Conservation (phyloP, 2,113 vertebrate genomes). For the Ploceus nigricollis region DNA sequence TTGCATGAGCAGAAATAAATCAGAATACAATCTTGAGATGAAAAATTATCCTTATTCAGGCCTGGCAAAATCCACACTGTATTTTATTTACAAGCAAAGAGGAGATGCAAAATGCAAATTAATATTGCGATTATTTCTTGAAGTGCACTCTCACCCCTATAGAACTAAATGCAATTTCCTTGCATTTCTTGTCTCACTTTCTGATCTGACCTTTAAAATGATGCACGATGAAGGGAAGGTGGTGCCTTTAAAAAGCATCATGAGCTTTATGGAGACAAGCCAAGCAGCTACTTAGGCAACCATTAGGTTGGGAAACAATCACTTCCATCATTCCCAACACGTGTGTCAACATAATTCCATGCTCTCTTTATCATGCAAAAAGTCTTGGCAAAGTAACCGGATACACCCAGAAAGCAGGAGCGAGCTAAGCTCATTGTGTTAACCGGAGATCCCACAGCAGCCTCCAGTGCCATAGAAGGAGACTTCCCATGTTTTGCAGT, state of each 20-base stretch:
- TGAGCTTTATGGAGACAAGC: conserved; percentile 45
- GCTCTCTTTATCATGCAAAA: conserved; percentile 69
- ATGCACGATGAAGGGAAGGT: background rate
- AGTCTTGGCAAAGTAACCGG: conserved; percentile 56
- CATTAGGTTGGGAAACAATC: conserved; percentile 63
- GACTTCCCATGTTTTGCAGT: conserved; percentile 34
- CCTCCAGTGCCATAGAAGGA: conserved; percentile 44
- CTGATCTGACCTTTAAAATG: conserved; percentile 1
- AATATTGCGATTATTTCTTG: background rate
- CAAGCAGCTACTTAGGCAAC: conserved; percentile 68
- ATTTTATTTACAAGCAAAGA: background rate
- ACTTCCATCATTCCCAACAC: conserved; percentile 65
- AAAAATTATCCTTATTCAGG: background rate
- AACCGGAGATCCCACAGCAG: conserved; percentile 55
- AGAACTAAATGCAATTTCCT: background rate
- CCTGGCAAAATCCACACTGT: background rate
- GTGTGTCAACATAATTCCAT: conserved; percentile 71
- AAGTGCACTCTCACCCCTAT: background rate
- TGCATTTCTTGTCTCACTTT: background rate
- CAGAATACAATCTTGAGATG: background rate
- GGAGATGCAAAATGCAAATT: background rate
- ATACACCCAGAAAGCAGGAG: conserved; percentile 64
- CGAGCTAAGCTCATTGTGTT: conserved; percentile 63
- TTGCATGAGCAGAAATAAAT: background rate
- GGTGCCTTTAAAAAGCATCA: background rate